Evolutionary conservation across 2,888 invertebrate genomes (phyloP).

Genomic region (Eristalis tenax): DNA sequence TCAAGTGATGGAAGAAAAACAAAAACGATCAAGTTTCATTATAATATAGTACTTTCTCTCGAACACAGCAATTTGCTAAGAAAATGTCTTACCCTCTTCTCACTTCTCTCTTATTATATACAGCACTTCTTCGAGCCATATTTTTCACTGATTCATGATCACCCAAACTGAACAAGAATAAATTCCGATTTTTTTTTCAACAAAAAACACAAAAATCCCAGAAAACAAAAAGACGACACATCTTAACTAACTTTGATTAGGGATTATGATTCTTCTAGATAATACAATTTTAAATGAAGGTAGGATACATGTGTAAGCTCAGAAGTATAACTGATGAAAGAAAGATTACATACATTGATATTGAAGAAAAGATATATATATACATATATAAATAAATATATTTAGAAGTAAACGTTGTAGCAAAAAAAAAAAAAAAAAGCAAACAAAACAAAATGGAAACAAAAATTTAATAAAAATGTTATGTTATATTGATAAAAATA

Average conservation of each 20-base stretch:
- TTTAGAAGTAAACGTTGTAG: constrained; percentile 77
- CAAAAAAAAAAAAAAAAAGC: constrained; percentile 73
- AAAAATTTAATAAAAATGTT: constrained; percentile 55
- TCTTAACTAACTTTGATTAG: constrained; percentile 61
- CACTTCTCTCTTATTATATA: constrained; percentile 58
- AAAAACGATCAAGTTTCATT: constrained; percentile 28
- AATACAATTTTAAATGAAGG: constrained; percentile 54
- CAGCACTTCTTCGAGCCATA: constrained; percentile 63
- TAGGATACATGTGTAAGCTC: constrained; percentile 47
- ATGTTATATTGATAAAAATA: constrained; percentile 68
- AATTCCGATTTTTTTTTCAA: constrained; percentile 25
- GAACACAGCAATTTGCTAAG: constrained; percentile 57
- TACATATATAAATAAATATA: constrained; percentile 73
- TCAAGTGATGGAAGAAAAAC: constrained; percentile 27
- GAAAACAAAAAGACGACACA: constrained; percentile 27
- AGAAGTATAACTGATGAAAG: constrained; percentile 59
- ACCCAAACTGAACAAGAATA: constrained; percentile 19
- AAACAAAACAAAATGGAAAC: constrained; percentile 33
- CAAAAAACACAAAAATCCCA: constrained; percentile 8
- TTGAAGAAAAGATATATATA: constrained; percentile 57
- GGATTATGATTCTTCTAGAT: constrained; percentile 63
- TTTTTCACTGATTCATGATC: constrained; percentile 57
- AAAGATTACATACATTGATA: constrained; percentile 46
- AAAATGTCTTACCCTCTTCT: constrained; percentile 43
- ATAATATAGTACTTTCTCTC: constrained; percentile 49